Evolutionary conservation across 2,797 vertebrate genomes (phyloP).

Genomic region (Gallirallus australis): DNA sequence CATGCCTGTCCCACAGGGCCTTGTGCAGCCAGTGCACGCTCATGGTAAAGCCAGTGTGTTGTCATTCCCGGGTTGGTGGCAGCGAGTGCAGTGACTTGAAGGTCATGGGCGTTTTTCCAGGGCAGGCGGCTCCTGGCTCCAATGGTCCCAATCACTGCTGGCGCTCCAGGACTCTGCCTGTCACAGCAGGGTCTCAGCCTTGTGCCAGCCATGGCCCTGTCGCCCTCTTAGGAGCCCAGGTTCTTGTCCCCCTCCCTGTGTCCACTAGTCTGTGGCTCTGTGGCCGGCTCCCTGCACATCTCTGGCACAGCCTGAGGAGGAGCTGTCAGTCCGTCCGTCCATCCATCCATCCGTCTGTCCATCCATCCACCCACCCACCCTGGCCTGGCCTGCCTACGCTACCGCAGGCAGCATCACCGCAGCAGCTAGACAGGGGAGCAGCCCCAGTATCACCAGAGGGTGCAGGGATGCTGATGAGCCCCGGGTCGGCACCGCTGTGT

Average conservation of each 20-base stretch:
- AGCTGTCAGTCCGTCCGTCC: background rate
- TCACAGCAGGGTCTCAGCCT: accelerated
- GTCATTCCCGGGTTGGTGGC: background rate
- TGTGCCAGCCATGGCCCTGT: accelerated
- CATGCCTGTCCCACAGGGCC: background rate
- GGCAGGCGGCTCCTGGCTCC: background rate
- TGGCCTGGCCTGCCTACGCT: background rate
- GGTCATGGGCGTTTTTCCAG: background rate
- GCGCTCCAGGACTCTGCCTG: background rate
- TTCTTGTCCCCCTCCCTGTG: background rate
- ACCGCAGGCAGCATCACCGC: background rate
- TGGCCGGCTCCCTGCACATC: accelerated
- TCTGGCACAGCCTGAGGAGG: background rate
- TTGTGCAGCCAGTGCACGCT: accelerated
- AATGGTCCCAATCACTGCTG: background rate
- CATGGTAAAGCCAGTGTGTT: background rate
- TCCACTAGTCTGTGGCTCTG: accelerated
- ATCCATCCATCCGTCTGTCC: too few species aligned
- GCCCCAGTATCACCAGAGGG: background rate
- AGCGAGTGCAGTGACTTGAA: background rate
- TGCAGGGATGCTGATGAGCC: background rate
- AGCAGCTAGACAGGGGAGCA: background rate
- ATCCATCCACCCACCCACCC: too few species aligned
- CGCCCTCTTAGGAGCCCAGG: accelerated
- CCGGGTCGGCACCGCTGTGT: accelerated